These are phyloP conservation scores for Thymelicus acteon DNA, from an alignment of 2,888 invertebrate species.

Conservation along the genomic window DNA sequence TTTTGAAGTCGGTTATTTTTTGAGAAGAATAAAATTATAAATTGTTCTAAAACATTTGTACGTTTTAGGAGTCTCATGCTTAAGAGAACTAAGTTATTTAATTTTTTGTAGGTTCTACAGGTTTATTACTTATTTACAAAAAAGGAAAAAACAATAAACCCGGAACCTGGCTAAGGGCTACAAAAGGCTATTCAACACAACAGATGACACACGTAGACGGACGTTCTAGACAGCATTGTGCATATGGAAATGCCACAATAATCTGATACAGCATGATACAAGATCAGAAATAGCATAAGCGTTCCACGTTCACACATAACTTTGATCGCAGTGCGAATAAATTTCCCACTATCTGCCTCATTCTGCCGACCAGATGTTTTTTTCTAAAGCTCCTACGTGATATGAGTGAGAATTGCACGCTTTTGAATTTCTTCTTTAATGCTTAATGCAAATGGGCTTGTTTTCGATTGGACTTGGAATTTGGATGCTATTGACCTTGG, in stretches of 20 bases:
- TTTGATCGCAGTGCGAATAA: constrained; percentile 44
- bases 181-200: no score
- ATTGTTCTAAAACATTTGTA: no score
- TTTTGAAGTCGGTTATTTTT: no score
- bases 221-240: constrained; percentile 30
- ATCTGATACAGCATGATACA: constrained; percentile 25
- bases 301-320: constrained; percentile 43
- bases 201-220: constrained; percentile 17
- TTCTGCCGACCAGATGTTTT: constrained; percentile 51
- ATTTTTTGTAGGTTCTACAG: no score
- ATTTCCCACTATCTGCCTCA: constrained; percentile 45
- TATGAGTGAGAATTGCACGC: constrained; percentile 44
- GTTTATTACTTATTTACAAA: not conserved
- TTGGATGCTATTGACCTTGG: constrained; percentile 6
- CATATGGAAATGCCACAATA: constrained; percentile 31
- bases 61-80: no score
- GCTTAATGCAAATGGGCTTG: constrained; percentile 32
- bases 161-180: constrained; percentile 8
- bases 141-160: not conserved
- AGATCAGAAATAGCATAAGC: constrained; percentile 33
- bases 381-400: constrained; percentile 53
- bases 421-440: constrained; percentile 1
- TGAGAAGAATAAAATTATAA: no score
- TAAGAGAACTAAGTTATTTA: no score
- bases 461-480: constrained; percentile 43